Conservation (phyloP, 2,113 vertebrate species). For the Thamnophis sirtalis region DNA sequence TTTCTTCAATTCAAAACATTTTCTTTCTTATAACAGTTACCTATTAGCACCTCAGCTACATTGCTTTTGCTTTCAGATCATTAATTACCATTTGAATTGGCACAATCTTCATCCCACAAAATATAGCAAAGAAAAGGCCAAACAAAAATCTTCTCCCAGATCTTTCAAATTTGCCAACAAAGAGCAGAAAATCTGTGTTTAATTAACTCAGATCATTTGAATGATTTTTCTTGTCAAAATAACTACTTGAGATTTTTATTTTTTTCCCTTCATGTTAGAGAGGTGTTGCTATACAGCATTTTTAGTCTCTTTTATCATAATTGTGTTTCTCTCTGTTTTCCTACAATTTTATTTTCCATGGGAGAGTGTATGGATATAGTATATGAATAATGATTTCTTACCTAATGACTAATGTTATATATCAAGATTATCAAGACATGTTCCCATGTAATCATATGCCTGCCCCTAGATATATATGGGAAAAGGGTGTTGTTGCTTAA, state of each 20-base stretch:
- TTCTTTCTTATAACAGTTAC: neutral
- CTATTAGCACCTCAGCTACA: slow-evolving; percentile 43
- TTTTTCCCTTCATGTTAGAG: neutral
- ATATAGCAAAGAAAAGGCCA: neutral
- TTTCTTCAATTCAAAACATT: neutral
- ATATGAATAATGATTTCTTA: slow-evolving; percentile 22
- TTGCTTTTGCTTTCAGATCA: slow-evolving; percentile 55
- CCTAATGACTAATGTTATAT: slow-evolving; percentile 2
- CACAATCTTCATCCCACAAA: slow-evolving; percentile 56
- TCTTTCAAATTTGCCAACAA: neutral
- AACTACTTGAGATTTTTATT: neutral
- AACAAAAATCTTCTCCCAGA: neutral
- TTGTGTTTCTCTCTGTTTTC: slow-evolving; percentile 8
- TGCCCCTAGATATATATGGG: neutral
- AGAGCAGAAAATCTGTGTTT: neutral
- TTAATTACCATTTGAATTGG: slow-evolving; percentile 42
- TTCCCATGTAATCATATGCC: slow-evolving; percentile 22
- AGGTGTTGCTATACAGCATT: neutral
- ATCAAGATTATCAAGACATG: neutral
- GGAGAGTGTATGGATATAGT: slow-evolving; percentile 25
- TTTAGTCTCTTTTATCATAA: neutral
- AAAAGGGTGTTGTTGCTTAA: neutral
- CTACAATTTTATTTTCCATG: neutral
- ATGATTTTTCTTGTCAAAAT: slow-evolving; percentile 38
- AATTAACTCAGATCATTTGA: slow-evolving; percentile 41